Conservation (phyloP, 2,888 invertebrate species). For the Willowsia nigromaculata region DNA sequence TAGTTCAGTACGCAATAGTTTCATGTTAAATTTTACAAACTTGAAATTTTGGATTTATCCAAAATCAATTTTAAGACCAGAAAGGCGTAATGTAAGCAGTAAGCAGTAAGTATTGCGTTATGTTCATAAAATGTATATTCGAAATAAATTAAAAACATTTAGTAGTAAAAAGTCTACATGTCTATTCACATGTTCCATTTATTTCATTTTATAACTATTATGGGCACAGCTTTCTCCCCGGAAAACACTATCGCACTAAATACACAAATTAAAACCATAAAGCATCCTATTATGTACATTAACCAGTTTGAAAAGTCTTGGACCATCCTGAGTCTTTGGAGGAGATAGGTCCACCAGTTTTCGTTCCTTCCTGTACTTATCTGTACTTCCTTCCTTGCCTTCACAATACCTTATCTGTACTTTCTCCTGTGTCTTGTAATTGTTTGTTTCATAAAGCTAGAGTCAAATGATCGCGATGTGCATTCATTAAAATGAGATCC, state of each 20-base stretch:
- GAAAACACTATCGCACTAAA: neutral
- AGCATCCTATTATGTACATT: constrained; percentile 57
- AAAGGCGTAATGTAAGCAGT: no score
- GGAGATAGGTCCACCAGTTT: neutral
- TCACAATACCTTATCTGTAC: neutral
- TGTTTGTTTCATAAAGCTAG: constrained; percentile 38
- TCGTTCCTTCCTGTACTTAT: neutral
- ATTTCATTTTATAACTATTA: no score
- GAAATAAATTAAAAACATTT: no score
- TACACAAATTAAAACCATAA: constrained; percentile 29
- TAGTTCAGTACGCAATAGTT: no score
- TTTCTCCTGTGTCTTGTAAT: constrained; percentile 34
- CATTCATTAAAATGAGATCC: constrained; percentile 37
- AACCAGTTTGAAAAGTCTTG: constrained; percentile 13
- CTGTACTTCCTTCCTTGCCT: no score
- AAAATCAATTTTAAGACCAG: no score
- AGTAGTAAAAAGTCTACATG: no score
- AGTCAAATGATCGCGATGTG: constrained; percentile 18
- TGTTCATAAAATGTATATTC: neutral
- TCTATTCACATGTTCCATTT: no score
- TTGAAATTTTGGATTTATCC: no score
- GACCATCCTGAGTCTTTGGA: neutral
- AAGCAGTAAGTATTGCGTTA: neutral
- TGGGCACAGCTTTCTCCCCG: no score
- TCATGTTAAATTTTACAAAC: no score